Evolutionary conservation across 1,140 invertebrate species (phyloP).

Genomic region (Contarinia nasturtii): DNA sequence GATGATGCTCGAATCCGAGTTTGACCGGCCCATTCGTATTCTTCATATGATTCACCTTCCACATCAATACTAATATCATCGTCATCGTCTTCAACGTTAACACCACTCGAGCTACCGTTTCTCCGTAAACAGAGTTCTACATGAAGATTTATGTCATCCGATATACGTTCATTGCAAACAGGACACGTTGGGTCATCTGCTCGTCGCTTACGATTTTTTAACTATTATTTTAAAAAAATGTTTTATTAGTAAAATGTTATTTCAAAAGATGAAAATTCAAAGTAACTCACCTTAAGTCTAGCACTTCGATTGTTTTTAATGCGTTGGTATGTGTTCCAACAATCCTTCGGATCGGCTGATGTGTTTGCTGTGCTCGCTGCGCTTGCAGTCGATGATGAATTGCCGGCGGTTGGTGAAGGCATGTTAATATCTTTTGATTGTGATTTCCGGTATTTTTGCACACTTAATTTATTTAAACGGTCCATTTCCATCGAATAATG

Average conservation of each 20-base stretch:
- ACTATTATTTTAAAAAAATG: conserved; percentile 2
- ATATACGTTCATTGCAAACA: conserved; percentile 46
- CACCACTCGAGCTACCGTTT: neutral
- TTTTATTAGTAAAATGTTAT: no score
- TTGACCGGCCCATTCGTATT: conserved; percentile 69
- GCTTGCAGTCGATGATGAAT: conserved; percentile 13
- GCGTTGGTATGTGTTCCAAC: conserved; percentile 58
- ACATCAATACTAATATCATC: conserved; percentile 50
- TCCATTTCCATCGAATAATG: conserved; percentile 60
- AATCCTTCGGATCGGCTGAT: conserved; percentile 35
- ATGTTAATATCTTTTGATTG: conserved; percentile 1
- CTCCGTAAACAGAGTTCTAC: conserved; percentile 47
- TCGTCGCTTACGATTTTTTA: conserved; percentile 32
- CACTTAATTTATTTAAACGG: conserved; percentile 40
- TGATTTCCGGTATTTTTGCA: conserved; percentile 5
- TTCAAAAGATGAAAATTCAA: neutral
- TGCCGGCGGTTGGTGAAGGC: conserved; percentile 5
- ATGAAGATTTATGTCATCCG: conserved; percentile 47
- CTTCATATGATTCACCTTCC: conserved; percentile 45
- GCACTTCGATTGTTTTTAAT: conserved; percentile 52
- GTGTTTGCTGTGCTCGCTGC: conserved; percentile 17
- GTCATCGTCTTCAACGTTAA: conserved; percentile 31
- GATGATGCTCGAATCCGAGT: conserved; percentile 47
- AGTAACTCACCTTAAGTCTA: conserved; percentile 15
- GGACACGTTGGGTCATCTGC: conserved; percentile 49